Evolutionary conservation across 37 sponge, comb jelly and placozoan genomes (phyloP), one percentile per base, ranked within the genome.

Genomic region (Lycopodina hypogea): DNA sequence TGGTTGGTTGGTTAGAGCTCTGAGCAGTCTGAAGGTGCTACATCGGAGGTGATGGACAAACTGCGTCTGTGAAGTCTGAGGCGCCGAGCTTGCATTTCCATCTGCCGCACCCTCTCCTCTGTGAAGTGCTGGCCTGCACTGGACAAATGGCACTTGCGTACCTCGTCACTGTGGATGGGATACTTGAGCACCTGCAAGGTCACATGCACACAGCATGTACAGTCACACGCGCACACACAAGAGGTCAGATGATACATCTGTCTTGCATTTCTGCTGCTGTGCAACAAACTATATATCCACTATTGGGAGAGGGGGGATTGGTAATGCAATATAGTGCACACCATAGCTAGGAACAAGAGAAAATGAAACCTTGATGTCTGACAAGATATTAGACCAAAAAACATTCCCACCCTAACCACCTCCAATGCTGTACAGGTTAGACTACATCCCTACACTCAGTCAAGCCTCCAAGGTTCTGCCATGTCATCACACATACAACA

Each of bases 61-160:
- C 72, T 81, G 37, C 65, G 72, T 24, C 66, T 72, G 37, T 60
- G 73, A 22, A 59, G 32, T 21, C 72, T 24, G 19, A 81, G 81
- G 21, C 87, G 75, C 30, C 88, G 40, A 33, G 88, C 88, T 17
- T 76, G 56, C 32, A 87, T 41, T 42, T 87, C 83, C 88, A 87
- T 87, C 17, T 36, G 33, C 12, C 88, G 26, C 22, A 52, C 88
- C 45, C 88, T 69, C 88, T 87, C 88, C 72, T 81, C 88, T 0
- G 72, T 42, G 63, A 87, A 87, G 69, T 87, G 88, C 29, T 70
- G 22, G 35, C 39, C 78, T n/a, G 88, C 82, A 40, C 69, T 76
- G 21, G 64, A 42, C 17, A 81, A 9, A 33, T 81, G 83, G 12
- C 48, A 40, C 72, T 76, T 48, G 24, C 69, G 70, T 0, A 87